Evolutionary conservation across 2,797 vertebrate species (phyloP).

Genomic region (Chromis chromis): DNA sequence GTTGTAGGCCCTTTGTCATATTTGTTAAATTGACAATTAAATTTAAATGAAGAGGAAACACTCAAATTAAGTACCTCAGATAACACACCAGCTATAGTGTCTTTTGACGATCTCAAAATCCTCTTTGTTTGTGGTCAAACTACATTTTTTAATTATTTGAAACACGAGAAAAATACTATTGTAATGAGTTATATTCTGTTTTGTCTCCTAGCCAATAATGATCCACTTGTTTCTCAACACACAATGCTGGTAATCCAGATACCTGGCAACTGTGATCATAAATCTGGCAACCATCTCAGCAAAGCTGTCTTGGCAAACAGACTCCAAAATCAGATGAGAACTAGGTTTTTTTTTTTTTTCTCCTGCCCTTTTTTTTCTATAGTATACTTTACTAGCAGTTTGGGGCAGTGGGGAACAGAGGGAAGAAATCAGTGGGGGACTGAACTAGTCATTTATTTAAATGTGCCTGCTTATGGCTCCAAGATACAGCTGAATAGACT

Average conservation of each 20-base stretch:
- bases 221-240: conserved; percentile 46
- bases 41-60: background rate
- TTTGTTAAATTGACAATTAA: no score
- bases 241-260: conserved; percentile 54
- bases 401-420: background rate
- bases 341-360: background rate
- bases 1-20: no score
- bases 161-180: conserved; percentile 13
- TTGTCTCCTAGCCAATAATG: conserved; percentile 15
- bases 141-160: background rate
- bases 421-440: conserved; percentile 3
- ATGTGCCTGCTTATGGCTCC: conserved; percentile 67
- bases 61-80: background rate
- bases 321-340: conserved; percentile 32
- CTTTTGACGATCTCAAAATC: background rate
- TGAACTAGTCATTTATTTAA: conserved; percentile 68
- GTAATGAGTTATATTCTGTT: conserved; percentile 15
- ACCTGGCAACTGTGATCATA: conserved; percentile 51
- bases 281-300: conserved; percentile 46
- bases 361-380: background rate
- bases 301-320: conserved; percentile 38
- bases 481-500: conserved; percentile 61
- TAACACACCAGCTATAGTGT: background rate
- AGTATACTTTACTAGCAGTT: conserved; percentile 16
- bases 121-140: background rate